Percentiles rank a stretch among this genome's conserved stretches.
phyloP scores from a whole-genome alignment of 2,113 vertebrate genomes.

The Aspidoscelis tigris region DNA sequence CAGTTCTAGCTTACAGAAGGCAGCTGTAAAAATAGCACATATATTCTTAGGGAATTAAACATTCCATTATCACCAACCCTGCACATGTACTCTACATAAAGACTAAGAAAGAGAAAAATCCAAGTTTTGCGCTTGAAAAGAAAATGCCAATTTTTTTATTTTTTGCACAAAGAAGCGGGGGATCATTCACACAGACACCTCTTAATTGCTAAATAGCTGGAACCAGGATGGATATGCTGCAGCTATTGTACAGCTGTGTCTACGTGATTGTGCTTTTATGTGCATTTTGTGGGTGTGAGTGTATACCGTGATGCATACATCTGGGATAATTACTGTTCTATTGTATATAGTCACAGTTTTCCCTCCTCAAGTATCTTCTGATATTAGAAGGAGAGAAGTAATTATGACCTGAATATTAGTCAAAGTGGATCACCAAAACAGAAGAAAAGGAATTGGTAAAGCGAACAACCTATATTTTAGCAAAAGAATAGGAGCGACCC shows the following conservation, averaged over 20 bases:
- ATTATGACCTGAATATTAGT: slow-evolving; percentile 29
- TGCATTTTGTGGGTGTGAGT: not conserved
- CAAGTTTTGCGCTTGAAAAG: too few relatives aligned
- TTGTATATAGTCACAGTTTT: too few relatives aligned
- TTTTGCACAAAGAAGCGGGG: not conserved
- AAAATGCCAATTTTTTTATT: not conserved
- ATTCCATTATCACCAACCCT: too few relatives aligned
- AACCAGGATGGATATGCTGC: not conserved
- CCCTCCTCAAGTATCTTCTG: not conserved
- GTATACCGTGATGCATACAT: not conserved
- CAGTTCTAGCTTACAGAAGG: not conserved
- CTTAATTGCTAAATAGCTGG: not conserved
- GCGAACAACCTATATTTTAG: not conserved
- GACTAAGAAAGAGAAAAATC: not conserved
- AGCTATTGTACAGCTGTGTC: slow-evolving; percentile 28
- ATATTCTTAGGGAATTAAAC: not conserved
- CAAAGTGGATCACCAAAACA: slow-evolving; percentile 29
- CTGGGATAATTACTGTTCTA: not conserved
- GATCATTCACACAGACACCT: not conserved
- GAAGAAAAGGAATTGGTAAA: slow-evolving; percentile 19
- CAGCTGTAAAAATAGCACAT: not conserved
- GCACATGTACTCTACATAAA: too few relatives aligned
- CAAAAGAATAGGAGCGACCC: not conserved
- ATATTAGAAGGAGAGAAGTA: slow-evolving; percentile 12
- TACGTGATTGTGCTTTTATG: not conserved